Conservation (phyloP, 2,888 invertebrate genomes). For the Onthophagus sagittarius region DNA sequence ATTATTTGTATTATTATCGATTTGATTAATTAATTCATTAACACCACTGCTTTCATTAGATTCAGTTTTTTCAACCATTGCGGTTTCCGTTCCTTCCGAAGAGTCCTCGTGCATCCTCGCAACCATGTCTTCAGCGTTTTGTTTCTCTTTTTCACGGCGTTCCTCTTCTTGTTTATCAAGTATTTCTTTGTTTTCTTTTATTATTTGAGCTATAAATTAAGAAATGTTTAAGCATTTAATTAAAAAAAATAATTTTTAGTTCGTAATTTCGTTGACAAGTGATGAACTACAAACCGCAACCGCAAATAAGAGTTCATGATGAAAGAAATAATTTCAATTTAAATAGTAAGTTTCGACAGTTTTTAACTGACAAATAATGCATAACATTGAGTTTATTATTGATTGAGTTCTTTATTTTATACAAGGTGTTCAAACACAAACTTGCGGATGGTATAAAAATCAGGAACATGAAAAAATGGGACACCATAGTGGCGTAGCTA, state of each 20-base stretch:
- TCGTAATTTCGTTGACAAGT: no score
- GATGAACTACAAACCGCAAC: no score
- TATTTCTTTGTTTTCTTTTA: conserved; percentile 61
- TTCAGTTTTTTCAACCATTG: conserved; percentile 27
- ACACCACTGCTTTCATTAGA: conserved; percentile 34
- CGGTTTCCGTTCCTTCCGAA: conserved; percentile 29
- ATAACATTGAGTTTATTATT: no score
- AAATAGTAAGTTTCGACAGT: no score
- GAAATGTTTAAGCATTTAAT: not conserved
- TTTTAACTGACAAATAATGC: no score
- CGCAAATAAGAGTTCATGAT: no score
- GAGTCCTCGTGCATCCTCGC: conserved; percentile 52
- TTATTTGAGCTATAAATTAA: conserved; percentile 50
- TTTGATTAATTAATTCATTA: conserved; percentile 30
- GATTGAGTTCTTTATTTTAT: no score
- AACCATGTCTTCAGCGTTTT: conserved; percentile 54
- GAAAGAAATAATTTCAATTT: no score
- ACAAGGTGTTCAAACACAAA: no score
- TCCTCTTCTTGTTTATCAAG: conserved; percentile 57
- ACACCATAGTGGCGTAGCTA: no score
- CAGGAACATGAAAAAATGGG: no score
- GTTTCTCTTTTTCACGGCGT: conserved; percentile 51
- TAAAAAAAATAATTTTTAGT: conserved; percentile 1
- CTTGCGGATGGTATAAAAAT: no score
- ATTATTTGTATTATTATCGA: conserved; percentile 27